Evolutionary conservation across 2,113 vertebrate genomes (phyloP), one percentile per base, ranked within the genome.

Genomic region (Tichodroma muraria): DNA sequence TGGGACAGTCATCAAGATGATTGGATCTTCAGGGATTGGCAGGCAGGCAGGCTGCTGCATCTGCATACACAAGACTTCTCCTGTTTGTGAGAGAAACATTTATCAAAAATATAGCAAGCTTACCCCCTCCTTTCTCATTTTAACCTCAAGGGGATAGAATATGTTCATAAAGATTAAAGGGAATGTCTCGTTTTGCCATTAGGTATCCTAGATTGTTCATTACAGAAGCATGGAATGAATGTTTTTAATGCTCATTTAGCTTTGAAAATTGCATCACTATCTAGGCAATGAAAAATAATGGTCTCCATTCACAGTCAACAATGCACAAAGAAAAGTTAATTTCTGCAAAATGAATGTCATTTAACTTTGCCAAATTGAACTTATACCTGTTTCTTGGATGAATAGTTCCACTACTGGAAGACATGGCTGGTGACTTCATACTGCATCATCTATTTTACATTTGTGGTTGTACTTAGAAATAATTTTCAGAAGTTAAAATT

Each of bases 221-320:
- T 94, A 79, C 79, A 89, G 79, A 89, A 85, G 66, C 71, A 80
- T 33, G 63, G 81, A 89, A 89, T 85, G 87, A 73, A 89, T 83
- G 79, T 60, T 94, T 92, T 93, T 83, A 96, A 94, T 97, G 93
- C 75, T 96, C 63, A 88, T 94, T 96, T 95, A 82, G 82, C 82
- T 95, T 89, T 89, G 85, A 94, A 94, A 96, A 96, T 95, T 85
- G 64, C 73, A 87, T 96, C 91, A 47, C 83, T 93, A 42, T 93
- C 76, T 93, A 76, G 73, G 86, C 94, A 94, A 91, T 91, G 85
- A 94, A 95, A 94, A 94, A 91, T 93, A 94, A 91, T 88, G 52
- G 71, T 93, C 52, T 94, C 47, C 47, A 59, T 92, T 97, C 89
- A 85, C 63, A 95, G 66, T 89, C 94, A 97, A 88, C 93, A 95